Conservation (phyloP, 2,888 invertebrate species). For the Parascotia fuliginaria region DNA sequence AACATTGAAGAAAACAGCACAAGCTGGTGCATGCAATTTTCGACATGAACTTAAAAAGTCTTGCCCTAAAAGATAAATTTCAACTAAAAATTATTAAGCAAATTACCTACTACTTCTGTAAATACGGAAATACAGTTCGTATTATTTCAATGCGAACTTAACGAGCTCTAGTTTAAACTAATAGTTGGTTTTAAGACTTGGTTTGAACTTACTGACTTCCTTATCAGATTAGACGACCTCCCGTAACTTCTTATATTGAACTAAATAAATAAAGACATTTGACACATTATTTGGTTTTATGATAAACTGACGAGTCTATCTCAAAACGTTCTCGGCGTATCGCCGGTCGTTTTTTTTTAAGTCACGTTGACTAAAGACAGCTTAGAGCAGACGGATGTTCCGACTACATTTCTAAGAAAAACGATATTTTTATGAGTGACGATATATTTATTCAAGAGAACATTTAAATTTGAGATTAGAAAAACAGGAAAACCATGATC, state of each 20-base stretch:
- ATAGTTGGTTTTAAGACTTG: not conserved
- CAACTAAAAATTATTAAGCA: too few species aligned
- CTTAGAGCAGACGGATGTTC: not conserved
- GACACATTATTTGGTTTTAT: not conserved
- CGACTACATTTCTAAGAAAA: not conserved
- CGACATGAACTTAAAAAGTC: too few species aligned
- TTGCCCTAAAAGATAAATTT: too few species aligned
- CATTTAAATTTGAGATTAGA: not conserved
- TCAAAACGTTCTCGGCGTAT: not conserved
- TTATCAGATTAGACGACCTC: conserved; percentile 4
- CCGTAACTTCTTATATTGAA: not conserved
- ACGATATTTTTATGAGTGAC: not conserved
- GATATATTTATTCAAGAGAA: not conserved
- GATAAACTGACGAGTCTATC: not conserved
- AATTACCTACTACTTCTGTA: too few species aligned
- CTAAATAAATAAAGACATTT: not conserved
- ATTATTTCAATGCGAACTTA: too few species aligned
- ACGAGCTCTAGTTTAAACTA: too few species aligned
- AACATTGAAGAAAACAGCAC: too few species aligned
- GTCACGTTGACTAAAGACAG: not conserved
- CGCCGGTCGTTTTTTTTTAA: not conserved
- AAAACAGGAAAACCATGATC: too few species aligned
- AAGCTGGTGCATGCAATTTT: too few species aligned
- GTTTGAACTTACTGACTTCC: conserved; percentile 2
- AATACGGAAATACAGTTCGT: too few species aligned